These are phyloP conservation scores for Steatocranus sp. DNA, from an alignment of 2,797 vertebrate species.

Conservation along the genomic window DNA sequence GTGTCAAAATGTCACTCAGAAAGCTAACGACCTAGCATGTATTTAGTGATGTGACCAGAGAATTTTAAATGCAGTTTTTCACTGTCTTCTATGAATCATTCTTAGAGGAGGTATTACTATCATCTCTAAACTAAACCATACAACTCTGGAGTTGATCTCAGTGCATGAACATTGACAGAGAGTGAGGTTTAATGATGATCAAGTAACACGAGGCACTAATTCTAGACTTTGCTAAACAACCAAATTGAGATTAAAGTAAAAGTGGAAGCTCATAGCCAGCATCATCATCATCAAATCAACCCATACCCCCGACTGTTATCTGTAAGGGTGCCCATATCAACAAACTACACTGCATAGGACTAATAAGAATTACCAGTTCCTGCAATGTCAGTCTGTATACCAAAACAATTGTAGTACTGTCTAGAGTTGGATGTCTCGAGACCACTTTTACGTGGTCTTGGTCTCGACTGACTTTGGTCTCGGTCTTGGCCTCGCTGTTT, in stretches of 20 bases:
- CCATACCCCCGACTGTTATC: not conserved
- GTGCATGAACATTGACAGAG: not conserved
- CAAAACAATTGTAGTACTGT: not conserved
- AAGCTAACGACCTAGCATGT: constrained; percentile 24
- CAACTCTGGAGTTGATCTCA: not conserved
- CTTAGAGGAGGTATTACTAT: not conserved
- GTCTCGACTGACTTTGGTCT: no score
- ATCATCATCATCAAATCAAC: not conserved
- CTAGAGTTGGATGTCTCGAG: no score
- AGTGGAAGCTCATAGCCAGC: not conserved
- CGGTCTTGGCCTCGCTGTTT: no score
- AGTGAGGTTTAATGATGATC: not conserved
- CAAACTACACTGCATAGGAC: not conserved
- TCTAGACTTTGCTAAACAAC: not conserved
- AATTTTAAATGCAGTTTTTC: constrained; percentile 19
- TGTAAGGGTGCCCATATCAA: not conserved
- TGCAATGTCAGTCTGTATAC: not conserved
- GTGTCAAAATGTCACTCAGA: constrained; percentile 36
- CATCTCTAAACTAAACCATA: not conserved
- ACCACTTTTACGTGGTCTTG: no score
- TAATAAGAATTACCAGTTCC: not conserved
- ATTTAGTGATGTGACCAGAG: not conserved
- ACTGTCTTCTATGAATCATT: not conserved
- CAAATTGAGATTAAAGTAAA: not conserved
- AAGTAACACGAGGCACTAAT: not conserved